Evolutionary conservation across 2,888 invertebrate genomes (phyloP).

Genomic region (Zhengitettix transpicula): DNA sequence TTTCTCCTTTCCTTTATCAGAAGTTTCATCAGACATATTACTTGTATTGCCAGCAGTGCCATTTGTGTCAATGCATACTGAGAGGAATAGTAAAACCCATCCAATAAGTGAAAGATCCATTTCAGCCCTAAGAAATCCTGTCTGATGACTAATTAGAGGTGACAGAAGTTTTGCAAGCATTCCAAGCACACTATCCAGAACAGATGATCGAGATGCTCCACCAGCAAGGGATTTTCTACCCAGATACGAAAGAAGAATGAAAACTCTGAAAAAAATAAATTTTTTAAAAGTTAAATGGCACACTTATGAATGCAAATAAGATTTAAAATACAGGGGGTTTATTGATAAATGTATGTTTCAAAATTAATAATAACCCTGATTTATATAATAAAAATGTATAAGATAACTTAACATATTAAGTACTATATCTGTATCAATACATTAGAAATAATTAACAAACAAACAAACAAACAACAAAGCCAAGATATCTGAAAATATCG

Average conservation of each 20-base stretch:
- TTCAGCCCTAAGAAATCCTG: conserved; percentile 28
- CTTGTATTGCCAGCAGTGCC: not conserved
- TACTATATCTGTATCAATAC: too few relatives aligned
- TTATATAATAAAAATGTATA: too few relatives aligned
- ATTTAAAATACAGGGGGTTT: too few relatives aligned
- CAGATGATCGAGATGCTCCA: conserved; percentile 15
- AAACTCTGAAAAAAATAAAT: conserved; percentile 39
- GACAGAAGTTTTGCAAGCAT: conserved; percentile 18
- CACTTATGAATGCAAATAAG: too few relatives aligned
- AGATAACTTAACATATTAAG: too few relatives aligned
- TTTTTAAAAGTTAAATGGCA: not conserved
- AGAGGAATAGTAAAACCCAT: conserved; percentile 60
- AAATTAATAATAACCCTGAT: not conserved
- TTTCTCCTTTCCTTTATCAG: conserved; percentile 26
- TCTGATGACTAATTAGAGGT: conserved; percentile 15
- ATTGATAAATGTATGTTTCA: too few relatives aligned
- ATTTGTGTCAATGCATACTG: conserved; percentile 44
- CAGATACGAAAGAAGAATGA: conserved; percentile 72
- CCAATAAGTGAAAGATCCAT: conserved; percentile 51
- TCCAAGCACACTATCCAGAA: conserved; percentile 22
- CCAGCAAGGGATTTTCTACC: conserved; percentile 58
- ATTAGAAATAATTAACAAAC: too few relatives aligned
- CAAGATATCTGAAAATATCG: too few relatives aligned
- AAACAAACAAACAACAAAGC: too few relatives aligned
- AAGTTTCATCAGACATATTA: conserved; percentile 20